Percentiles rank a stretch among this genome's conserved stretches.
Conservation (phyloP, 2,888 invertebrate genomes). For the Furcula furcula region DNA sequence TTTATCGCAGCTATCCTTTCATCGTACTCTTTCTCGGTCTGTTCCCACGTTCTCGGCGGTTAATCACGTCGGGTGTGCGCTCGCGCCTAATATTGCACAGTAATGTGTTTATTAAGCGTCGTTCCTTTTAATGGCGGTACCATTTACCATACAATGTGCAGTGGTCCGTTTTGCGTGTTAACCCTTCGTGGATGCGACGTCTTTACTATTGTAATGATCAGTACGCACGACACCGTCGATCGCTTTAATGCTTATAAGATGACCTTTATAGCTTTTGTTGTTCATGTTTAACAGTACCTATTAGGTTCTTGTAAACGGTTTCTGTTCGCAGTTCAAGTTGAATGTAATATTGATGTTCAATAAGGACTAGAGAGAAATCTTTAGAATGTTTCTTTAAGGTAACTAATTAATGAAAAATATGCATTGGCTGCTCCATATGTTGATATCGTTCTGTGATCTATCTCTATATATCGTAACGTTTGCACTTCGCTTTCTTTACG, state of each 20-base stretch:
- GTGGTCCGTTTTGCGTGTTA: conserved; percentile 64
- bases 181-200: conserved; percentile 53
- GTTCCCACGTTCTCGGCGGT: conserved; percentile 75
- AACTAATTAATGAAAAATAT: too few species aligned
- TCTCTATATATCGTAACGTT: too few species aligned
- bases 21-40: conserved; percentile 52
- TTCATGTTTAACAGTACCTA: conserved; percentile 18
- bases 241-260: conserved; percentile 18
- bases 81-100: conserved; percentile 73
- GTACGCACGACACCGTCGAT: conserved; percentile 32
- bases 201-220: conserved; percentile 42
- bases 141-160: conserved; percentile 75
- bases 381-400: conserved; percentile 2
- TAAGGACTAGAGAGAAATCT: conserved; percentile 1
- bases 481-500: conserved; percentile 52
- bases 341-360: conserved; percentile 9
- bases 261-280: conserved; percentile 9
- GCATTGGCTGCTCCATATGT: conserved; percentile 36
- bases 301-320: too few species aligned
- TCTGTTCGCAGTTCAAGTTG: too few species aligned
- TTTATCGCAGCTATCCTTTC: conserved; percentile 48
- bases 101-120: conserved; percentile 79
- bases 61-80: conserved; percentile 67
- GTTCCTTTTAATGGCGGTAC: conserved; percentile 68
- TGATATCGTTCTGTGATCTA: conserved; percentile 46